Evolutionary conservation across 2,113 vertebrate genomes (phyloP), one percentile per base, ranked within the genome.

Genomic region (Lathamus discolor): DNA sequence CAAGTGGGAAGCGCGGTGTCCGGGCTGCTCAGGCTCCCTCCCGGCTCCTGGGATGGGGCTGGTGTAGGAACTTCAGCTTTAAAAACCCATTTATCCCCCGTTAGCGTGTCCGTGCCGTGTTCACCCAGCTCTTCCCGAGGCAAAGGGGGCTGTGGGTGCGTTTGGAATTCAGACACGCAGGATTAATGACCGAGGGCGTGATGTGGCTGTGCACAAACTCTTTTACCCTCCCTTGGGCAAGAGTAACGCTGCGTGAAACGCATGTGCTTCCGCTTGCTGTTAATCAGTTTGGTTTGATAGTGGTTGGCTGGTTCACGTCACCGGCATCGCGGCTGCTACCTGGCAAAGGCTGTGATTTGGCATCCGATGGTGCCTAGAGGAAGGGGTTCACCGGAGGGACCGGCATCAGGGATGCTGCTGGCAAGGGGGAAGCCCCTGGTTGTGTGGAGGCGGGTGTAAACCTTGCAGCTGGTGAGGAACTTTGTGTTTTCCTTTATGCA

Each of bases 201-300:
- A 27, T n/a, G 0, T 0, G 37, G 28, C 23, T 27, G 11, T 0
- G 13, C 13, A 10, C 11, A 1, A 43, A 33, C 72, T 72, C 55
- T 13, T 3, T 11, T 2, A 25, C 1, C 9, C 5, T 29, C 20
- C 14, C 28, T 7, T 3, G 70, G 18, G 11, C 24, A 1, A 17
- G 33, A 29, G 14, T 12, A 16, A 25, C 0, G 13, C 7, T 24
- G 43, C 54, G 72, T 41, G 10, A 70, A 72, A 5, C 35, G 63
- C 2, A 0, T 12, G 3, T 7, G 1, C 24, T 66, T 41, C 41
- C 11, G 5, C n/a, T 17, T 18, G 10, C 39, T 6, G 0, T 79
- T 67, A 39, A 2, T 83, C 7, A 43, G 5, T 41, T 72, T n/a
- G 17, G 0, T 11, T 8, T 17, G 9, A 14, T 1, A 4, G 6